These are phyloP conservation scores for Actenoides lindsayi DNA, from an alignment of 2,113 vertebrate species.

Conservation along the genomic window DNA sequence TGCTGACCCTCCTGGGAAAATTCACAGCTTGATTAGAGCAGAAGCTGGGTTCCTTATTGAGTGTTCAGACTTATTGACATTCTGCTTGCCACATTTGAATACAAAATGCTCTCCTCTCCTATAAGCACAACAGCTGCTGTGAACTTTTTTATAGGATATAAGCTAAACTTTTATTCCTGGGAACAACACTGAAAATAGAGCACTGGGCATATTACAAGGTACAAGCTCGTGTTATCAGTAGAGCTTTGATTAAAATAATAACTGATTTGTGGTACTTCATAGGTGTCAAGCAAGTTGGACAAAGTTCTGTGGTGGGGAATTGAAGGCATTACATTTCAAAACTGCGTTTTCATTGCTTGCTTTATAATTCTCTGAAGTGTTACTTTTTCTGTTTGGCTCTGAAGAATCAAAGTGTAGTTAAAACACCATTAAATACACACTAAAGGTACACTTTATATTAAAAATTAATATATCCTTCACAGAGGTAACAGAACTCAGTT, in stretches of 20 bases:
- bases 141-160: neutral
- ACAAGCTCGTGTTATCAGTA: neutral
- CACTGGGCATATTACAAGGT: fast-evolving
- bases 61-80: slow-evolving; percentile 30
- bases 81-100: slow-evolving; percentile 22
- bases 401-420: neutral
- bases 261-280: neutral
- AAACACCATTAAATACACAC: neutral
- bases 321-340: neutral
- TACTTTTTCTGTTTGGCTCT: neutral
- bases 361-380: neutral
- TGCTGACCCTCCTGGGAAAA: slow-evolving; percentile 47
- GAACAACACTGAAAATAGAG: neutral
- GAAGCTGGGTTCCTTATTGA: slow-evolving; percentile 29
- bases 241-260: neutral
- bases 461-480: neutral
- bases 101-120: slow-evolving; percentile 3
- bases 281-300: neutral
- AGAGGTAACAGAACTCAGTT: neutral
- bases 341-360: neutral
- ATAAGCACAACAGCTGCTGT: neutral
- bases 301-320: neutral
- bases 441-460: neutral
- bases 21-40: slow-evolving; percentile 54
- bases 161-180: neutral